Base-by-base conservation (phyloP, 2,888 invertebrate species). In the Drosophila ezoana region DNA sequence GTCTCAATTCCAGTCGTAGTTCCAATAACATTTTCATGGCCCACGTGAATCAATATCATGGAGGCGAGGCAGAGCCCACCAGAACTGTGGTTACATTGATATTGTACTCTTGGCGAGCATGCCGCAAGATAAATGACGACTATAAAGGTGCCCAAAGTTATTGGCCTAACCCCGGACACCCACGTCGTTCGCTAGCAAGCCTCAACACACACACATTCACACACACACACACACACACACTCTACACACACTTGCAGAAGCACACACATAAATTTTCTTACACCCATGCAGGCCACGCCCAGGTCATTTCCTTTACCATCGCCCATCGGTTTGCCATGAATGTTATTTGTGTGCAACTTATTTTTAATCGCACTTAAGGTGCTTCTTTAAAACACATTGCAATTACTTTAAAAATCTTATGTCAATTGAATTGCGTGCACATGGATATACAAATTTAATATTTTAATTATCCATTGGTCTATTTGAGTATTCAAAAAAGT, bases 281-380 rank as follows among this genome's bases (percentile, higher is more conserved):
- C 11, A 51, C 6, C 37, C 35, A 51, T 23, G 37, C 28, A 1
- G 11, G 16, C 40, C 52, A 52, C 38, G 40, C 40, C 52, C 44
- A 54, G 77, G 48, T 38, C 69, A 86, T 88, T 83, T 88, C 89
- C 82, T 86, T 74, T 68, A 87, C 82, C 89, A 86, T 88, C 88
- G 89, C 89, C 71, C 69, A 57, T 18, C 18, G 18, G 33, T 56
- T 63, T 63, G 33, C n/a, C 23, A 20, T 63, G 40, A 16, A 38
- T 40, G 48, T 62, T 32, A 32, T 56, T 77, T 32, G 49, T 44
- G 40, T 76, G 63, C 53, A 60, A 75, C 49, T 57, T 70, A 47
- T 73, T 86, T 81, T 72, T 63, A 81, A 87, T 79, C 68, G 84
- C 87, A 86, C 88, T 86, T 83, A 74, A 69, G 66, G 88, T 67